Evolutionary conservation across 2,888 invertebrate genomes (phyloP).

Genomic region (Hyposoter didymator): DNA sequence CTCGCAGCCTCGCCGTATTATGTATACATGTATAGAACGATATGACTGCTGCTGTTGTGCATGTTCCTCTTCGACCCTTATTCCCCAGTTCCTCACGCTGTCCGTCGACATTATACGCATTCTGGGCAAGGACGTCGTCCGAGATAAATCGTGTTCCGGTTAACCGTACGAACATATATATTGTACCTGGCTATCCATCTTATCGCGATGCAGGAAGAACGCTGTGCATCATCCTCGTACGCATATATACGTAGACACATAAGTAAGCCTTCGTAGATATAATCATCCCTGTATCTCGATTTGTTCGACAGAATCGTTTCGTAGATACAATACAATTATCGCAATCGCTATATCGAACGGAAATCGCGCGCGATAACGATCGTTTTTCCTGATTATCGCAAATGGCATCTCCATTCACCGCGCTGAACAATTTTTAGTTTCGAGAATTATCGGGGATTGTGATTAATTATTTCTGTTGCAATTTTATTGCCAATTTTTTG

Average conservation of each 20-base stretch:
- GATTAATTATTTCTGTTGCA: neutral
- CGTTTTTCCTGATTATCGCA: neutral
- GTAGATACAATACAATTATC: constrained; percentile 16
- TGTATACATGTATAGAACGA: constrained; percentile 6
- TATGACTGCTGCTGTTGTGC: constrained; percentile 18
- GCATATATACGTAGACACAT: neutral
- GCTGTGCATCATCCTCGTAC: constrained; percentile 33
- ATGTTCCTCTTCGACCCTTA: constrained; percentile 23
- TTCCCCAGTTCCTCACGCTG: constrained; percentile 8
- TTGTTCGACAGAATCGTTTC: constrained; percentile 10
- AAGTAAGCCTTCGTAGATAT: neutral
- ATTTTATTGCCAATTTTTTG: neutral
- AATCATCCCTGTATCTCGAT: constrained; percentile 16
- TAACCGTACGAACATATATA: constrained; percentile 51
- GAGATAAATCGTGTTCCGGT: constrained; percentile 66
- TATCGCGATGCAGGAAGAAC: constrained; percentile 61
- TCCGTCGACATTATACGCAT: constrained; percentile 59
- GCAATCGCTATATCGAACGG: neutral
- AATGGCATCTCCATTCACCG: neutral
- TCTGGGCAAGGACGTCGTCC: constrained; percentile 63
- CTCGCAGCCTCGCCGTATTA: neutral
- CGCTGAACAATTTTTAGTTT: neutral
- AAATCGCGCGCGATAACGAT: constrained; percentile 12
- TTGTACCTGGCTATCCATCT: constrained; percentile 60
- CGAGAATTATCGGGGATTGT: neutral